These are phyloP conservation scores for Saguinus oedipus DNA, from an alignment of 2,797 vertebrate species.

Conservation along the genomic window DNA sequence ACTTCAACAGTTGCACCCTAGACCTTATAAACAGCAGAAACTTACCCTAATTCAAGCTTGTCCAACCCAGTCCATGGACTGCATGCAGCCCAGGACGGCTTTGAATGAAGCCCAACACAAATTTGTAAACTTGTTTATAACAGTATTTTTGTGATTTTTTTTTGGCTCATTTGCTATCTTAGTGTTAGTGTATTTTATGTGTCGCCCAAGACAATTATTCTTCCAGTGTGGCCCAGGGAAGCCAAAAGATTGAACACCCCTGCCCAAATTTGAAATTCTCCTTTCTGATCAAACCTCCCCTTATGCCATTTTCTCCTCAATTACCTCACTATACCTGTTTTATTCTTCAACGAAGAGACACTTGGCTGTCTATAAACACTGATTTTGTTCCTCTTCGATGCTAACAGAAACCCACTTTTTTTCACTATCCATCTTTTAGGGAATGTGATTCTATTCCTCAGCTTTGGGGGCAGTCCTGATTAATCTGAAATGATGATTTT, in stretches of 20 bases:
- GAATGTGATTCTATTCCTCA: neutral
- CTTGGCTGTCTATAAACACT: neutral
- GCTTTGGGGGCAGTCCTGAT: neutral
- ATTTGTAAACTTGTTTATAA: too few species aligned
- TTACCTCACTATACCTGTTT: neutral
- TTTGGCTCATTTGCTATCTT: too few species aligned
- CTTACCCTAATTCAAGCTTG: neutral
- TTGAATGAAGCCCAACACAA: too few species aligned
- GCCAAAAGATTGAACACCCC: too few species aligned
- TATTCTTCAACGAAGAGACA: neutral
- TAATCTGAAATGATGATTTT: constrained; percentile 19
- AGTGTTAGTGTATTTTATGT: too few species aligned
- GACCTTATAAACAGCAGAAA: neutral
- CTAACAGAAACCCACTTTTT: neutral
- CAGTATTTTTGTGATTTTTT: too few species aligned
- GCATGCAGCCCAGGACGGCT: too few species aligned
- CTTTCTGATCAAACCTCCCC: neutral
- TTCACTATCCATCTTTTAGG: neutral
- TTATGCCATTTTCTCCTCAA: neutral
- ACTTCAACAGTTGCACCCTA: neutral
- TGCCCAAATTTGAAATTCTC: neutral
- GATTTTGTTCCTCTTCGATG: neutral
- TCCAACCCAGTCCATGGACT: too few species aligned
- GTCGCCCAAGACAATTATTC: too few species aligned
- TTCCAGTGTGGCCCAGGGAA: too few species aligned